Base-by-base conservation (phyloP, 2,888 invertebrate genomes). In the Chalcosyrphus nemorum region DNA sequence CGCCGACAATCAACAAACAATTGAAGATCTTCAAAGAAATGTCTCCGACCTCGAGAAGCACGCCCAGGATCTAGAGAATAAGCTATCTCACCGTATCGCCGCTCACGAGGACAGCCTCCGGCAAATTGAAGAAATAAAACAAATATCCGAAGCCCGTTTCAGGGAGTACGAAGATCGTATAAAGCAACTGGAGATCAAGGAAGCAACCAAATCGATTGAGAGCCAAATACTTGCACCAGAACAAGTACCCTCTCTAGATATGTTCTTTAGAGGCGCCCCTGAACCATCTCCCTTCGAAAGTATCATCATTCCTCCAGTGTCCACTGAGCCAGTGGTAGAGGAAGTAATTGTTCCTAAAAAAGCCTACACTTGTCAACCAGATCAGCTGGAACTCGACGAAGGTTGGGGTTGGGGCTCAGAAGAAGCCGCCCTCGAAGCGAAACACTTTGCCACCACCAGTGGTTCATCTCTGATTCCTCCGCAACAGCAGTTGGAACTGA, bases 321-420 rank as follows among this genome's bases (percentile, higher is more conserved):
- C 87, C 0, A 59, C 47, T 1, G 87, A 88, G 68, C 89, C 90
- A 11, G 89, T 91, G 4, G 88, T 88, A 7, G 92, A 92, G 87
- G 90, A 91, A 65, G 75, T 91, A 0, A 93, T 94, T 81, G 91
- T 92, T 38, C 92, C 93, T 11, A 93, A 93, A 88, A 93, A 93
- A 88, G 91, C 93, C 0, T 94, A 93, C 87, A 77, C 92, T 1
- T 94, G 94, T 87, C 92, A 93, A 80, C 90, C 90, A 0, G 81
- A 87, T 13, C 61, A 86, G 9, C 17, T 52, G 11, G 47, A 47
- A 3, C 71, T 88, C 2, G 89, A 89, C 41, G 87, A 89, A 76
- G 87, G 85, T 5, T 86, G 87, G 4, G 90, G 88, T 65, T 88
- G 87, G 87, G 93, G 93, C n/a, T 94, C 92, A 0, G 93, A 93